Evolutionary conservation across 2,888 invertebrate species (phyloP), one percentile per base, ranked within the genome.

Genomic region (Xanthorhoe designata): DNA sequence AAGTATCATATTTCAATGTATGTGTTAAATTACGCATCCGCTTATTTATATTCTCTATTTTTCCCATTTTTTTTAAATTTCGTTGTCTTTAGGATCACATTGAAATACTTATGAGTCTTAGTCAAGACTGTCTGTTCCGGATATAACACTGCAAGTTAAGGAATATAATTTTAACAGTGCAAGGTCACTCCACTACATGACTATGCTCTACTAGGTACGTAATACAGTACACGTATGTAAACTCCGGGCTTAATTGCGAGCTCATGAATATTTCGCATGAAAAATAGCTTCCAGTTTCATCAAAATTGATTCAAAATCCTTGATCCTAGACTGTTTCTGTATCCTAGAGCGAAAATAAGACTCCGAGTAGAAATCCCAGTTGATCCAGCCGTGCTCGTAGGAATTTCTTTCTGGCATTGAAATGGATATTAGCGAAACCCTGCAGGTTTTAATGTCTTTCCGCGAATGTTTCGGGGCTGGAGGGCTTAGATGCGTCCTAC

Each of bases 341-440:
- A 42, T 42, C 13, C 38, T 42, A 42, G 13, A 42, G 13, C 13
- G 17, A 45, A 38, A 52, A 60, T 45, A 56, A 47, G 55, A 49
- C 3, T 47, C 38, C 13, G 19, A 35, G 55, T 45, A 51, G 29
- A 63, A 67, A 61, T 55, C 38, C 64, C 24, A 38, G 57, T 61
- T 64, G 55, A 67, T 69, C 59, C 57, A 60, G 57, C 32, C 45
- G 15, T 57, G 45, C 42, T 58, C 57, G 29, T 29, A 57, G 29
- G 18, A 54, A 35, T 49, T 59, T 51, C 52, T 32, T 29, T 60
- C 42, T 5, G 35, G 49, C 45, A 62, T 65, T 61, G 55, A 52
- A 60, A 64, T 57, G 54, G 38, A 51, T 59, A 61, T 65, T 64
- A 55, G 47, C 18, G 29, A 56, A 56, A 47, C 32, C 64, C 64